Evolutionary conservation across 2,113 vertebrate species (phyloP).

Genomic region (Hemiscyllium ocellatum): DNA sequence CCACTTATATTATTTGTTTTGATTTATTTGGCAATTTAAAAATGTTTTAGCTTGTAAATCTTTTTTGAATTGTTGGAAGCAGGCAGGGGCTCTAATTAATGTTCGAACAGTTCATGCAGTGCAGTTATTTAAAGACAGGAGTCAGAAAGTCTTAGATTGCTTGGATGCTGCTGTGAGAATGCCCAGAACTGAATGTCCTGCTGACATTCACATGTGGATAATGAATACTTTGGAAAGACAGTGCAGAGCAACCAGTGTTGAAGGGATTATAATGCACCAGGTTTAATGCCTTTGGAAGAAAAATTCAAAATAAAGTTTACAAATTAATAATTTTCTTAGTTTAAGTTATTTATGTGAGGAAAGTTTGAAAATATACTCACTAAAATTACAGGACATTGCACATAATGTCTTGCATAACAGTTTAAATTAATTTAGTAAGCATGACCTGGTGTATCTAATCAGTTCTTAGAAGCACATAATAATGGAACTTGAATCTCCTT

Average conservation of each 20-base stretch:
- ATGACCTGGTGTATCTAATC: slow-evolving; percentile 3
- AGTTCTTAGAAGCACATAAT: background rate
- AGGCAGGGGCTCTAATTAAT: background rate
- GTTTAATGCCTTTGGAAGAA: background rate
- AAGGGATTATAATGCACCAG: background rate
- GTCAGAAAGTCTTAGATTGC: background rate
- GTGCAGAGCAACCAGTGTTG: background rate
- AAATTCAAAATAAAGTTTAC: background rate
- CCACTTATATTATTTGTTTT: background rate
- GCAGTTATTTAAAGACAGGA: background rate
- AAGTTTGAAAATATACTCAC: background rate
- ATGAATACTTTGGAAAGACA: background rate
- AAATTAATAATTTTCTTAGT: background rate
- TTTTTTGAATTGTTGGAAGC: background rate
- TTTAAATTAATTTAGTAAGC: background rate
- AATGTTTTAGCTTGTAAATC: background rate
- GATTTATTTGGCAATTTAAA: background rate
- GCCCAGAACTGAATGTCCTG: background rate
- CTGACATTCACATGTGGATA: background rate
- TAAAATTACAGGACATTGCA: background rate
- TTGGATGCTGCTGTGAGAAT: background rate
- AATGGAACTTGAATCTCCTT: background rate
- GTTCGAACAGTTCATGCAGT: background rate
- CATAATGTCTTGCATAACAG: background rate
- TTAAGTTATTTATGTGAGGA: background rate